These are phyloP conservation scores for Platerodrilus igneus DNA, from an alignment of 2,888 invertebrate genomes.

Conservation along the genomic window DNA sequence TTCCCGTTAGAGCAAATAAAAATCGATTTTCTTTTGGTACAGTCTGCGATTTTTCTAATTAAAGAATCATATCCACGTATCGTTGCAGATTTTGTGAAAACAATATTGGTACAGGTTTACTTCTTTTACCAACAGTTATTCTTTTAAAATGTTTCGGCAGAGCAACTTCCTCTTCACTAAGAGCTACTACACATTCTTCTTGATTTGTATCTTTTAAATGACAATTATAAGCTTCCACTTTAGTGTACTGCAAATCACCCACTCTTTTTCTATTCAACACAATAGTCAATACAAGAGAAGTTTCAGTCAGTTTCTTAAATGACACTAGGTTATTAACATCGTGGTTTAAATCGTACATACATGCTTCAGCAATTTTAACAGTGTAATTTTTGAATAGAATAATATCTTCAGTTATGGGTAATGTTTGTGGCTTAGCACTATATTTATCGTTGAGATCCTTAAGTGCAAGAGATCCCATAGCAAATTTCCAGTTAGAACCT, in stretches of 20 bases:
- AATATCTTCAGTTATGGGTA: slow-evolving; percentile 28
- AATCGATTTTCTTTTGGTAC: slow-evolving; percentile 27
- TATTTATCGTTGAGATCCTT: slow-evolving; percentile 29
- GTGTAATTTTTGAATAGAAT: slow-evolving; percentile 25
- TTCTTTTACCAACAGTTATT: slow-evolving; percentile 14
- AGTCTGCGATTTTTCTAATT: too few relatives aligned
- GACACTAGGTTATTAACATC: slow-evolving; percentile 17
- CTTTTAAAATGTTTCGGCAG: slow-evolving; percentile 22
- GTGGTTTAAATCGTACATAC: slow-evolving; percentile 14
- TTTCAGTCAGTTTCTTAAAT: slow-evolving; percentile 28
- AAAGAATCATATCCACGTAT: slow-evolving; percentile 5
- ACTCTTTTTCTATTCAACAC: slow-evolving; percentile 30
- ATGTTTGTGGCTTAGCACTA: slow-evolving; percentile 20
- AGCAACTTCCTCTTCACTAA: slow-evolving; percentile 26
- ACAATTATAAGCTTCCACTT: slow-evolving; percentile 22
- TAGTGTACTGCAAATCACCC: slow-evolving; percentile 31
- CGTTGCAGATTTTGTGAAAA: slow-evolving; percentile 9
- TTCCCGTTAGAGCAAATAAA: slow-evolving; percentile 28
- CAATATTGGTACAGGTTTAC: slow-evolving; percentile 11
- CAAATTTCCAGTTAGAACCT: slow-evolving; percentile 25
- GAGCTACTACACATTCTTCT: slow-evolving; percentile 25
- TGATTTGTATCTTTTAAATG: slow-evolving; percentile 11
- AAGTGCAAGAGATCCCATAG: slow-evolving; percentile 25
- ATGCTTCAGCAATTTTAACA: slow-evolving; percentile 18
- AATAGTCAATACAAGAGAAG: slow-evolving; percentile 27